phyloP scores from a whole-genome alignment of 2,797 vertebrate genomes.

The Rhinella marina region DNA sequence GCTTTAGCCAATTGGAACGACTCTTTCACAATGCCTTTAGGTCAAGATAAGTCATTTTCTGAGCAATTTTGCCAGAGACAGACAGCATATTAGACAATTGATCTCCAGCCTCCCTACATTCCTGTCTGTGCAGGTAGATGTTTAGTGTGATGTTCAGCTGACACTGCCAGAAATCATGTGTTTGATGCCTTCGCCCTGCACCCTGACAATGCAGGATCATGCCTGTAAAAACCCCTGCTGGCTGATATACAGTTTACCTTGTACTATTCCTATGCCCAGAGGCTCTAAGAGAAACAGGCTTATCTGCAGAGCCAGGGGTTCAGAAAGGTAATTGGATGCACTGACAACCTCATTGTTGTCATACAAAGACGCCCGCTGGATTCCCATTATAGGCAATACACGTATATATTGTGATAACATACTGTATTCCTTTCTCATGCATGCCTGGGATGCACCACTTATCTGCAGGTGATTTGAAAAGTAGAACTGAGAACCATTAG shows the following conservation, averaged over 20 bases:
- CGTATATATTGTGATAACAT: constrained; percentile 15
- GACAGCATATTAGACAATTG: constrained; percentile 28
- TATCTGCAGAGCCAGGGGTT: constrained; percentile 27
- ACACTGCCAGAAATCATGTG: constrained; percentile 24
- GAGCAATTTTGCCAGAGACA: neutral
- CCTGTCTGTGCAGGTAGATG: constrained; percentile 52
- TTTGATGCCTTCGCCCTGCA: constrained; percentile 25
- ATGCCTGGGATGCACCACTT: neutral
- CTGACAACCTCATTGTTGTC: constrained; percentile 37
- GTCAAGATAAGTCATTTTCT: constrained; percentile 10
- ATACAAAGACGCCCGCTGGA: neutral
- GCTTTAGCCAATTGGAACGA: neutral
- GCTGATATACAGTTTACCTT: constrained; percentile 34
- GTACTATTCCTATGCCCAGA: constrained; percentile 30
- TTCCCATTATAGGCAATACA: constrained; percentile 20
- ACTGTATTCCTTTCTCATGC: constrained; percentile 15
- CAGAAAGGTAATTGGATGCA: constrained; percentile 46
- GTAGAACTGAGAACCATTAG: constrained; percentile 43
- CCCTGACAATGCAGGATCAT: constrained; percentile 42
- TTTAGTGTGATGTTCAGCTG: constrained; percentile 17
- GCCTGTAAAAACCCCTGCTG: constrained; percentile 39
- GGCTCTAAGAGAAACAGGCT: neutral
- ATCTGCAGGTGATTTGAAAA: constrained; percentile 39
- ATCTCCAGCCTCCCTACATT: constrained; percentile 7
- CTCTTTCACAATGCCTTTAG: neutral